phyloP scores from a whole-genome alignment of 2,797 vertebrate species.

The Lagothrix lagotricha region DNA sequence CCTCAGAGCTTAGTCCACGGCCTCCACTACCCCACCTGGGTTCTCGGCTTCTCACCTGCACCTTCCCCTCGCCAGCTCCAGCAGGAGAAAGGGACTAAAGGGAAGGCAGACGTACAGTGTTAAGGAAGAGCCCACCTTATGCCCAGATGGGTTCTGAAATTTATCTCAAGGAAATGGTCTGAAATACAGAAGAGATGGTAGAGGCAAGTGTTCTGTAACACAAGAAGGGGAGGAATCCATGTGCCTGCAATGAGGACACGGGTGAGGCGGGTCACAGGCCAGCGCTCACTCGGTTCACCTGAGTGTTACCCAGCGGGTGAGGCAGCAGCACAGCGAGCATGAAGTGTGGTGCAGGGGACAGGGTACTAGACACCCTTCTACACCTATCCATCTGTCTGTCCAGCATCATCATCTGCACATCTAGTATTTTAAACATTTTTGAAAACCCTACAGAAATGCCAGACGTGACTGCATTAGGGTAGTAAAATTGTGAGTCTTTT shows the following conservation, averaged over 20 bases:
- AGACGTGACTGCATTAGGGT: background rate
- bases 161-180: background rate
- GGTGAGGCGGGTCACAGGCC: rapidly evolving
- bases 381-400: background rate
- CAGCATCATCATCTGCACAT: background rate
- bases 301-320: rapidly evolving
- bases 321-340: background rate
- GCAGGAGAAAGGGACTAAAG: background rate
- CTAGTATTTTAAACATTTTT: background rate
- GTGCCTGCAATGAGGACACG: rapidly evolving
- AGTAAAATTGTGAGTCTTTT: background rate
- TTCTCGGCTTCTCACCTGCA: rapidly evolving
- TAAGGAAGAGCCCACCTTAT: background rate
- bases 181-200: background rate
- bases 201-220: background rate
- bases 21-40: no score
- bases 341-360: background rate
- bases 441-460: background rate
- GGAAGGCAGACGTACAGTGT: background rate
- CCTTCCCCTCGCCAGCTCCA: background rate
- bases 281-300: background rate
- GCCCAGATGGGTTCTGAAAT: background rate
- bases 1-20: background rate
- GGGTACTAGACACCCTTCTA: background rate
- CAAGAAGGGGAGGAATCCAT: background rate